Evolutionary conservation across 2,797 vertebrate genomes (phyloP).

Genomic region (Microchirus variegatus): DNA sequence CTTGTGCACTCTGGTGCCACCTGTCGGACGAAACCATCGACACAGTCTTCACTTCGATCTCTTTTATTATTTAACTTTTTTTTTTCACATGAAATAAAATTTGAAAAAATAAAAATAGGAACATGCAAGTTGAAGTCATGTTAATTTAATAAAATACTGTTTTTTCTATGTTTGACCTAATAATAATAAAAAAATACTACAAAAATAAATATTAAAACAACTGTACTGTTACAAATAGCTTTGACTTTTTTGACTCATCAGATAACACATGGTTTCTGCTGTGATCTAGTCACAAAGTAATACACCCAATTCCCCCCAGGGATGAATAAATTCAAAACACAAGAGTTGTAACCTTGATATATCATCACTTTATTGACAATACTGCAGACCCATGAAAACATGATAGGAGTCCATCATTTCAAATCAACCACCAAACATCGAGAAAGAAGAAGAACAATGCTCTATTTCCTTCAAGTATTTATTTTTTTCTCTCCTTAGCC

Average conservation of each 20-base stretch:
- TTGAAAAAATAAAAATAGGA: too few relatives aligned
- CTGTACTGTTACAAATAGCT: too few relatives aligned
- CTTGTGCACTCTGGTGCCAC: not conserved
- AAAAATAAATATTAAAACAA: too few relatives aligned
- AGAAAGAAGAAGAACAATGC: constrained; percentile 66
- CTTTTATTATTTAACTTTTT: too few relatives aligned
- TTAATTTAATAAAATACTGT: too few relatives aligned
- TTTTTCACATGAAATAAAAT: not conserved
- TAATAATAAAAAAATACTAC: too few relatives aligned
- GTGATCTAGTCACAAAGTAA: too few relatives aligned
- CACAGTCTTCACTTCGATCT: not conserved
- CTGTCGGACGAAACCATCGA: constrained; percentile 15
- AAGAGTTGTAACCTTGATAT: constrained; percentile 43
- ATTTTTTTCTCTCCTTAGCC: constrained; percentile 57
- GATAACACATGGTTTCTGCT: too few relatives aligned
- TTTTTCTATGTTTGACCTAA: too few relatives aligned
- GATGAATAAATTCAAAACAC: constrained; percentile 8
- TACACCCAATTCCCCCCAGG: not conserved
- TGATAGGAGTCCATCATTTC: constrained; percentile 59
- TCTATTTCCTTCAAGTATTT: constrained; percentile 53
- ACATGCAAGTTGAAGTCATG: too few relatives aligned
- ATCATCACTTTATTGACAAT: constrained; percentile 82
- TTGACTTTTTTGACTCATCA: too few relatives aligned
- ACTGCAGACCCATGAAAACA: constrained; percentile 75
- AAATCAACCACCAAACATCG: constrained; percentile 77